Conservation (phyloP, 2,888 invertebrate species). For the Agrotis segetum region DNA sequence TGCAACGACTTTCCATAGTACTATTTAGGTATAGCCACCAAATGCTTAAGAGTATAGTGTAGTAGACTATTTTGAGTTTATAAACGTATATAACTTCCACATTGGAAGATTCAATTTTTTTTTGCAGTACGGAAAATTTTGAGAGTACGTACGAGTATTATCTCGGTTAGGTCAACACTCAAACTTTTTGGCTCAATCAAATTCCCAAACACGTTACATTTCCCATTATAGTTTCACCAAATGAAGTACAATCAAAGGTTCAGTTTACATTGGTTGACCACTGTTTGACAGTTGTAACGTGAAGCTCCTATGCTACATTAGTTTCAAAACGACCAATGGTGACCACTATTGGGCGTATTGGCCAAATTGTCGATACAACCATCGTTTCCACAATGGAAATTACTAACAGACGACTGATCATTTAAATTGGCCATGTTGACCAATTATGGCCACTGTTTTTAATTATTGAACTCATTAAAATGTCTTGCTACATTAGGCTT, state of each 20-base stretch:
- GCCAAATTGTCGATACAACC: conserved; percentile 33
- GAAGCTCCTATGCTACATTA: conserved; percentile 43
- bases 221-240: conserved; percentile 2
- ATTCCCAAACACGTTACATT: conserved; percentile 5
- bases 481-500: not conserved
- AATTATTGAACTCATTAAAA: conserved; percentile 31
- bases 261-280: conserved; percentile 21
- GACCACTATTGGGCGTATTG: conserved; percentile 2
- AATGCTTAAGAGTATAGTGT: no score
- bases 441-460: conserved; percentile 38
- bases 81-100: no score
- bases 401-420: conserved; percentile 29
- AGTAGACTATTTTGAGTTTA: no score
- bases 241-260: conserved; percentile 18
- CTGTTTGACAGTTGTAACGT: conserved; percentile 23
- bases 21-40: no score
- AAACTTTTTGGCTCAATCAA: not conserved
- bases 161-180: not conserved
- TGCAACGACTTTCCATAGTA: no score
- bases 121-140: not conserved
- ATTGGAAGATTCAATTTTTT: no score
- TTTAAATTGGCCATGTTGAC: conserved; percentile 10
- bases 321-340: conserved; percentile 28
- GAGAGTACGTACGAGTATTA: no score
- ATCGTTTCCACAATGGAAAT: conserved; percentile 39